Base-by-base conservation (phyloP, 2,113 vertebrate species). In the cattle (Bos taurus) region DNA sequence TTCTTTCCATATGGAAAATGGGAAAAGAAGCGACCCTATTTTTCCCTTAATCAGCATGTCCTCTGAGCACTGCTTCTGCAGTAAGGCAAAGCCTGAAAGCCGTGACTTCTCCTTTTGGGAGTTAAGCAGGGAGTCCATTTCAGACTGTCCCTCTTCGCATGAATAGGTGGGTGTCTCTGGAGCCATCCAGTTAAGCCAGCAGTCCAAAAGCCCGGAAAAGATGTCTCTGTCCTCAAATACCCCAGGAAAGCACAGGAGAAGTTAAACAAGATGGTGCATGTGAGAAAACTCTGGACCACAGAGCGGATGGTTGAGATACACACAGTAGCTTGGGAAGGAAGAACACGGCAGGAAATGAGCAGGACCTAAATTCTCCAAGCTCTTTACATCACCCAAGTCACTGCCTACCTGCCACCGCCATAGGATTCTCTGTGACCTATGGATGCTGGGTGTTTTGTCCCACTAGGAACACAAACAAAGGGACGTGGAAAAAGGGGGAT, bases 1-100 rank as follows among this genome's bases (percentile, higher is more conserved):
- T 71, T 88, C 46, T 93, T 81, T 97, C 93, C 95, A 96, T n/a
- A 46, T 85, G 80, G 87, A 92, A 90, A 93, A 87, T 2, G 74
- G 59, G 50, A 19, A 60, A 83, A 87, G 91, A 54, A 59, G 57
- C 0, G 0, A 15, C 64, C 84, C 87, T 83, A 13, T 26, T 80
- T 88, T 91, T 9, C 86, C 78, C 78, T 77, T 78, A 40, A 40
- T 94, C 90, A 95, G 93, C 91, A 82, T 6, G 48, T 94, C 90
- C 83, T 96, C 46, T n/a, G 60, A 91, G 60, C 78, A 16, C 48
- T 30, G 88, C 43, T 56, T 94, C 14, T 46, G 57, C 33, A 60
- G 19, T 2, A 25, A 90, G 46, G 50, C 3, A 81, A 46, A 64
- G 17, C 74, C 14, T 16, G 21, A 86, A 81, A 57, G 33, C 30